A percentile compares a stretch with the other conserved stretches of the same genome.
phyloP scores from a whole-genome alignment of 2,797 vertebrate species.

The Erithacus rubecula region DNA sequence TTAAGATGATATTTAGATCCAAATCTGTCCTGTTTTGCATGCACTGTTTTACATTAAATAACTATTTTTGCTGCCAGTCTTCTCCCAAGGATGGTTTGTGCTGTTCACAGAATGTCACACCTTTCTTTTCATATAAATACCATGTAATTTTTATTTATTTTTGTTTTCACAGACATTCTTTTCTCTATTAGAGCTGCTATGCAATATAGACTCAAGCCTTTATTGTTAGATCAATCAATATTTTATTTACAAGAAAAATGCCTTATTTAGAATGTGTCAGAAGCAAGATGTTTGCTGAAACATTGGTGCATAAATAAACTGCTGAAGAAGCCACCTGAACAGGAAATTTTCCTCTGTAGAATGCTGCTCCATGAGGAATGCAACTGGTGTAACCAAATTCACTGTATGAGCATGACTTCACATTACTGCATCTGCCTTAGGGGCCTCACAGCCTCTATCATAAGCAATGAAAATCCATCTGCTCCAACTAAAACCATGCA shows the following conservation, averaged over 20 bases:
- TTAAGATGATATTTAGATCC: background rate
- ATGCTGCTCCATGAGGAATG: background rate
- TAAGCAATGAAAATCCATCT: background rate
- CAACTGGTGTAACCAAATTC: background rate
- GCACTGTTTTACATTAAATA: conserved; percentile 26
- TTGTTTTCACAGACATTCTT: background rate
- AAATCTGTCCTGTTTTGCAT: conserved; percentile 14
- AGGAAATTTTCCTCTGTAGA: background rate
- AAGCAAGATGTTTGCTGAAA: background rate
- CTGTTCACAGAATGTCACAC: background rate
- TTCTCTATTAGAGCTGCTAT: background rate
- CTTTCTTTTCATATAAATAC: background rate
- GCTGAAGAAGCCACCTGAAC: background rate
- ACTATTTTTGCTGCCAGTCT: background rate
- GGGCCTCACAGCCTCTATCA: background rate
- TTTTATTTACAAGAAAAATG: conserved; percentile 14
- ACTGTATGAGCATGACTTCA: background rate
- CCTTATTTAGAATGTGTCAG: background rate
- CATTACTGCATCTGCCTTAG: background rate
- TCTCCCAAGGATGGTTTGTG: background rate
- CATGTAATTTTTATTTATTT: conserved; percentile 17
- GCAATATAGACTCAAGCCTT: background rate
- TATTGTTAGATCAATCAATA: background rate
- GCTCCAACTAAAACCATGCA: background rate
- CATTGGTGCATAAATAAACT: background rate